A percentile compares a stretch with the other conserved stretches of the same genome.
Conservation (phyloP, 2,113 vertebrate genomes). For the Labeo catla region DNA sequence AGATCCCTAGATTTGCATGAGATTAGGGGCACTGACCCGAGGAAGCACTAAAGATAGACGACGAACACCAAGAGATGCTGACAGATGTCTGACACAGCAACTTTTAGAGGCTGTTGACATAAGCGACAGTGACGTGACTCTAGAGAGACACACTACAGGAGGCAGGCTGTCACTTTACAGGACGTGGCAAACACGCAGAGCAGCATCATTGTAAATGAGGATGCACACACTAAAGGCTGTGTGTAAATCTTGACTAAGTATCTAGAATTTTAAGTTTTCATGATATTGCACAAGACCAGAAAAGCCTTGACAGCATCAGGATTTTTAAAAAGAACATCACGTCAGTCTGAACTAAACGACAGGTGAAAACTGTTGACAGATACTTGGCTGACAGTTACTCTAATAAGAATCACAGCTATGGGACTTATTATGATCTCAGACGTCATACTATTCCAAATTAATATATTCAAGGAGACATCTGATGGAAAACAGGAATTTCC, state of each 20-base stretch:
- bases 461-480: background rate
- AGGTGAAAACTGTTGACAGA: background rate
- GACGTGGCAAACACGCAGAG: background rate
- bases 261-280: background rate
- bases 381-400: background rate
- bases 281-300: background rate
- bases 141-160: background rate
- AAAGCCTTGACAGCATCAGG: slow-evolving; percentile 32
- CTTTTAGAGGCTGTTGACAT: slow-evolving; percentile 14
- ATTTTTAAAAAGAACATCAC: slow-evolving; percentile 26
- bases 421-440: background rate
- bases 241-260: background rate
- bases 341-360: slow-evolving; percentile 31
- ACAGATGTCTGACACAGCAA: slow-evolving; percentile 29
- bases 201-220: background rate
- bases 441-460: background rate
- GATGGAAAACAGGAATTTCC: background rate
- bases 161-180: slow-evolving; percentile 46
- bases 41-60: background rate
- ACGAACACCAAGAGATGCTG: slow-evolving; percentile 19
- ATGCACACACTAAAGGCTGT: background rate
- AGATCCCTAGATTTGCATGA: background rate
- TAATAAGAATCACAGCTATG: background rate
- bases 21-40: background rate
- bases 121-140: background rate